Evolutionary conservation across 2,888 invertebrate genomes (phyloP).

Genomic region (Agriopis leucophaearia): DNA sequence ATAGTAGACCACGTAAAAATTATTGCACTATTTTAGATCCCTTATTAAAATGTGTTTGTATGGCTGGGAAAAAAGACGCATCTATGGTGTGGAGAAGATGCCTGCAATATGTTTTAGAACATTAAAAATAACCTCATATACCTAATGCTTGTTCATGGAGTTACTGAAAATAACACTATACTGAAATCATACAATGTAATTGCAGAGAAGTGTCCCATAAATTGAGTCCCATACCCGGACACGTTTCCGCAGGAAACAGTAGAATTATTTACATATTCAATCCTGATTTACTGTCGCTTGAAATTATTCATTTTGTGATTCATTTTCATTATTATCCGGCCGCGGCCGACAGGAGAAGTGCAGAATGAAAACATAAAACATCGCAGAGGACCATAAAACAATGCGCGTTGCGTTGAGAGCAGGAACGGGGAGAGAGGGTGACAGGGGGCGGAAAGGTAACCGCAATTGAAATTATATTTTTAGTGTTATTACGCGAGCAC

Average conservation of each 20-base stretch:
- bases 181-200: neutral
- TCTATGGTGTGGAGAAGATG: no score
- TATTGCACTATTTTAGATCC: no score
- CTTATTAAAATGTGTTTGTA: no score
- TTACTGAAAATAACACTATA: neutral
- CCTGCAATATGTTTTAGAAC: no score
- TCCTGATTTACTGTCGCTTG: constrained; percentile 10
- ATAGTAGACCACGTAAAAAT: no score
- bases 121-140: no score
- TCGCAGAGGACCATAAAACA: constrained; percentile 12
- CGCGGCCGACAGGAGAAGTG: neutral
- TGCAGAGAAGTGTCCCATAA: neutral
- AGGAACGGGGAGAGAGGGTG: neutral
- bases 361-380: constrained; percentile 16
- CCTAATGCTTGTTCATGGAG: neutral
- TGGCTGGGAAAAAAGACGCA: no score
- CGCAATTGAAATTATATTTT: constrained; percentile 25
- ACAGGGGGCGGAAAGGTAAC: neutral
- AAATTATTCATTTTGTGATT: constrained; percentile 16
- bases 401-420: constrained; percentile 2
- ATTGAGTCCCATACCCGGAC: neutral
- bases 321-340: neutral
- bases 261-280: constrained; percentile 11
- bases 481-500: constrained; percentile 10
- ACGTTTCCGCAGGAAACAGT: constrained; percentile 5